A percentile compares a stretch with the other conserved stretches of the same genome.
phyloP scores from a whole-genome alignment of 2,888 invertebrate species.

The Pogonocherus hispidulus region DNA sequence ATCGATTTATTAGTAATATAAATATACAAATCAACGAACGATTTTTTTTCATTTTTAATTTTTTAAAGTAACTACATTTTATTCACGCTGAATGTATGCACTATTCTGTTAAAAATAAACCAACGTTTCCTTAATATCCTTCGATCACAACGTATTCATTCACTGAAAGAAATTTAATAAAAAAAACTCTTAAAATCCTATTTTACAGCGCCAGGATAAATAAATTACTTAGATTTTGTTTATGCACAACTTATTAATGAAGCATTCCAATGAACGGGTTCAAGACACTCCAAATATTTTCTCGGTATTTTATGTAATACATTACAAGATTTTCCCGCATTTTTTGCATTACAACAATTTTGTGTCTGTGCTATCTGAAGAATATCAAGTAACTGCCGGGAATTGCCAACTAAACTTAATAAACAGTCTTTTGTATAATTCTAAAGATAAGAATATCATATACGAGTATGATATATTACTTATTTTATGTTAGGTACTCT shows the following conservation, averaged over 20 bases:
- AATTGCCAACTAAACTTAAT: no score
- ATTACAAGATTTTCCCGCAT: neutral
- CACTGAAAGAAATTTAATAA: neutral
- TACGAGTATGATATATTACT: no score
- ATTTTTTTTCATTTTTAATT: no score
- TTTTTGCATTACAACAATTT: conserved; percentile 1
- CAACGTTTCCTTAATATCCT: neutral
- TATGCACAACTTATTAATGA: neutral
- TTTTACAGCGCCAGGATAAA: neutral
- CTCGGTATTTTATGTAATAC: neutral
- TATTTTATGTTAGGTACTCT: no score
- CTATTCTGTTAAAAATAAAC: neutral
- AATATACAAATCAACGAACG: no score
- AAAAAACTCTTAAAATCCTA: neutral
- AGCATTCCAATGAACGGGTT: neutral
- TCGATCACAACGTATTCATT: neutral
- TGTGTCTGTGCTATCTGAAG: neutral
- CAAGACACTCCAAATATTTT: neutral
- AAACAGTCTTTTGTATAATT: no score
- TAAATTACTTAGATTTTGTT: neutral
- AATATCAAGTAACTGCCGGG: no score
- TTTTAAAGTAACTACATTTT: no score
- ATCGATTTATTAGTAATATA: no score
- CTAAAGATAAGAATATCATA: no score
- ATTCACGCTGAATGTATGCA: neutral